These are phyloP conservation scores for Spatula clypeata DNA, from an alignment of 2,797 vertebrate species.

Conservation along the genomic window DNA sequence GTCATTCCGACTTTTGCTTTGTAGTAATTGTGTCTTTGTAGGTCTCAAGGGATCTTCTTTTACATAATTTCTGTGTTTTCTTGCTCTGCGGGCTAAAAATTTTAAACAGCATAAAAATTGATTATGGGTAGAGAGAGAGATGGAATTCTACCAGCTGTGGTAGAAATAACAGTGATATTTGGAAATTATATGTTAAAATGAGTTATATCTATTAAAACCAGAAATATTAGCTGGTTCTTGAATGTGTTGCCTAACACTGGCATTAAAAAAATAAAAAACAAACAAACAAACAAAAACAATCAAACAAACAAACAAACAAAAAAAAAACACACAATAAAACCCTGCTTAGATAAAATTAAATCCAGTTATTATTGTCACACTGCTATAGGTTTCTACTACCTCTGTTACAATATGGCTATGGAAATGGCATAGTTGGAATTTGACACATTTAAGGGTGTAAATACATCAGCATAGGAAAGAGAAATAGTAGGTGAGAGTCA, in stretches of 20 bases:
- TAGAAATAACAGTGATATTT: not conserved
- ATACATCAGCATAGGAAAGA: not conserved
- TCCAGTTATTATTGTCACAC: not conserved
- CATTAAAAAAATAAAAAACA: no score
- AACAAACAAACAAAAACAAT: no score
- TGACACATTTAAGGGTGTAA: not conserved
- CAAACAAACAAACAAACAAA: no score
- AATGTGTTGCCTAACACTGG: not conserved
- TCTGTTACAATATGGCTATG: not conserved
- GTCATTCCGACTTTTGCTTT: not conserved
- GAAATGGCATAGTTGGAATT: not conserved
- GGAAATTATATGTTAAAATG: not conserved
- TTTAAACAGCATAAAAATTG: not conserved
- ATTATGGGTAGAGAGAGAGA: not conserved
- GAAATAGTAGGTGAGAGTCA: not conserved
- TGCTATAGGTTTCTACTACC: not conserved
- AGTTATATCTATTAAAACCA: not conserved
- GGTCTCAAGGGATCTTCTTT: not conserved
- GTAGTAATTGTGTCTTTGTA: not conserved
- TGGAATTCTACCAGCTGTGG: not conserved
- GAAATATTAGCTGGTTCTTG: not conserved
- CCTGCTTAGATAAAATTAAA: not conserved
- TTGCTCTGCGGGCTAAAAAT: not conserved
- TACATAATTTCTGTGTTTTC: not conserved
- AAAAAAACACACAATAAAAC: rapidly evolving